Evolutionary conservation across 2,113 vertebrate species (phyloP), one percentile per base, ranked within the genome.

Genomic region (Apteryx mantelli): DNA sequence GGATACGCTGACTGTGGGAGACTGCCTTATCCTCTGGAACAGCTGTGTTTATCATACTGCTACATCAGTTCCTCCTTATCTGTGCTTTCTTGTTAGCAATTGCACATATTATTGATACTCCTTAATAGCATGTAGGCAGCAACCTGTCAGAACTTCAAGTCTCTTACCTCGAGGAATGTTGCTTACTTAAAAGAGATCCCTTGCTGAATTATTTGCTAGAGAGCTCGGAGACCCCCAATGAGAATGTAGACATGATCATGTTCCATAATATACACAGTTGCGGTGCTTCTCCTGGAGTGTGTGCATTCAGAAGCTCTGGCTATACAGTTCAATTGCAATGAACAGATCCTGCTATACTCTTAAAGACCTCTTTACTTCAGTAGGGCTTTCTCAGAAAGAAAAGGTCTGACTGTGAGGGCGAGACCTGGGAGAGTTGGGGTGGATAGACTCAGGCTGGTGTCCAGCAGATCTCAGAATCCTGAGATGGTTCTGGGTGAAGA

Each of bases 141-240:
- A 2, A 21, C 34, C 44, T 63, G 40, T 76, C 73, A 52, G 76
- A 46, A 40, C 13, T 0, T 1, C 32, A 42, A 71, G 10, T 26
- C 34, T 64, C 86, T 46, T 65, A 44, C 26, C 26, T 71, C 26
- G 36, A 55, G 86, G 52, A 30, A 30, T 16, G 32, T 75, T 0
- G 0, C 1, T 52, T 1, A 3, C 30, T 81, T 0, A 0, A 52
- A 19, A 3, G 68, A 68, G 36, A 21, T 17, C 12, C 7, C 0
- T 1, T 30, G 20, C 1, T 38, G 73, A 68, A 8, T 65, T 65
- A 65, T 42, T 38, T 38, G 13, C 26, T 60, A 22, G 48, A 2
- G 40, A 38, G 28, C 42, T 15, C 18, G 13, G 26, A 68, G 26
- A 44, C 36, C 40, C n/a, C 9, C 13, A 11, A 11, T 63, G 13